Evolutionary conservation across 2,888 invertebrate genomes (phyloP).

Genomic region (Caenorhabditis drosophilae): DNA sequence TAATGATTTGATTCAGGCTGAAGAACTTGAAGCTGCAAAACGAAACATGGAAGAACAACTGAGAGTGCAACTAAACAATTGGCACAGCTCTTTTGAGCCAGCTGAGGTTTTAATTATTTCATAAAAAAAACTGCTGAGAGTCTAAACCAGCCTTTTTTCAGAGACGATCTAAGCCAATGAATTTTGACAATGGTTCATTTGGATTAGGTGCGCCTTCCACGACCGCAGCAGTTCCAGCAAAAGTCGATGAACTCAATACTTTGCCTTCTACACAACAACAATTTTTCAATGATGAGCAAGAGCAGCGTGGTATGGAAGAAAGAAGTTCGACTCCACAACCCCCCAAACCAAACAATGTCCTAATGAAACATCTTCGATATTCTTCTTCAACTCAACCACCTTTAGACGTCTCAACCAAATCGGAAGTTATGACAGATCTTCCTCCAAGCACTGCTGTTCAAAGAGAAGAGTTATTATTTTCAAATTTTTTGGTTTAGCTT

Average conservation of each 20-base stretch:
- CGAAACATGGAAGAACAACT: slow-evolving; percentile 48
- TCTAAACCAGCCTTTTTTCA: slow-evolving; percentile 4
- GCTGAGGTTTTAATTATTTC: slow-evolving; percentile 14
- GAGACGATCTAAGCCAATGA: slow-evolving; percentile 17
- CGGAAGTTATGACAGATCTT: slow-evolving; percentile 17
- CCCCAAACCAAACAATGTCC: slow-evolving; percentile 26
- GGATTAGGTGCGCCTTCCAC: too few species aligned
- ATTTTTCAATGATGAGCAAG: slow-evolving; percentile 26
- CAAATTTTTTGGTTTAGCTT: neutral
- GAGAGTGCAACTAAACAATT: slow-evolving; percentile 43
- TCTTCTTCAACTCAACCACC: slow-evolving; percentile 29
- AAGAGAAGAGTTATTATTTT: slow-evolving; percentile 18
- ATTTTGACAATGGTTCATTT: slow-evolving; percentile 3
- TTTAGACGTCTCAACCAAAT: slow-evolving; percentile 17
- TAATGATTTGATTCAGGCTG: slow-evolving; percentile 25
- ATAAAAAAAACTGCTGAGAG: too few species aligned
- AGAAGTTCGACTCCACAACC: slow-evolving; percentile 28
- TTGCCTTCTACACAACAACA: slow-evolving; percentile 27
- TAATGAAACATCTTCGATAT: slow-evolving; percentile 30
- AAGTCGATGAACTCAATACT: too few species aligned
- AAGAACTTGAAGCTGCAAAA: slow-evolving; percentile 39
- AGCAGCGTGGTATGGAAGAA: slow-evolving; percentile 26
- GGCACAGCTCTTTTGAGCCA: slow-evolving; percentile 42
- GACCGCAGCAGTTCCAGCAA: too few species aligned
- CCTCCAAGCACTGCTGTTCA: slow-evolving; percentile 34